Percentiles rank a stretch among this genome's conserved stretches.
Evolutionary conservation across 2,888 invertebrate species (phyloP).

Genomic region (Cephus spinipes): DNA sequence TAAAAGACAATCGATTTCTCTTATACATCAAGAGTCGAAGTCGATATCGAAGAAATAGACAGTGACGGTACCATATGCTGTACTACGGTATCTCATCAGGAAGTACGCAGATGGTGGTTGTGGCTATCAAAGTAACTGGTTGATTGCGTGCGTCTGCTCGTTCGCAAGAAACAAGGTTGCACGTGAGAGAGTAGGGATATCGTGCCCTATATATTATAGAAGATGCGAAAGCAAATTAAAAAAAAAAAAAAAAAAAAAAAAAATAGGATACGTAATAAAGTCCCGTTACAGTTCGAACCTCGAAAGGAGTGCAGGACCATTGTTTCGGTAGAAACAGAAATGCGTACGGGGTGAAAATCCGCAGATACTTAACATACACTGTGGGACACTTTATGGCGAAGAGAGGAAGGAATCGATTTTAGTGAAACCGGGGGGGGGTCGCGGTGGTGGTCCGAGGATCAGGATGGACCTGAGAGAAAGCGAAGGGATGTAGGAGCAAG

Average conservation of each 20-base stretch:
- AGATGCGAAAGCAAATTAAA: background rate
- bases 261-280: background rate
- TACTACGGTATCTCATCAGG: conserved; percentile 24
- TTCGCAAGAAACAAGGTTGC: background rate
- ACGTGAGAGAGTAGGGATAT: background rate
- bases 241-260: background rate
- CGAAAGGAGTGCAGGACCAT: background rate
- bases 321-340: conserved; percentile 1
- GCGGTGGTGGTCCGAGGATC: conserved; percentile 9
- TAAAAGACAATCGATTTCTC: background rate
- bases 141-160: conserved; percentile 37
- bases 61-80: background rate
- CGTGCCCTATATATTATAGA: background rate
- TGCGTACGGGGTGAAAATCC: background rate
- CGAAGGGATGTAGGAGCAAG: conserved; percentile 20
- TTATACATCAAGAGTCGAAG: background rate
- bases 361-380: background rate
- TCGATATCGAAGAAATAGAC: background rate
- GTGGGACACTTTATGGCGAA: background rate
- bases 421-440: conserved; percentile 27
- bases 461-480: conserved; percentile 15
- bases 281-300: background rate
- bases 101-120: conserved; percentile 35
- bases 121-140: conserved; percentile 43
- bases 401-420: conserved; percentile 9